Evolutionary conservation across 2,113 vertebrate genomes (phyloP).

Genomic region (Gracilinanus agilis): DNA sequence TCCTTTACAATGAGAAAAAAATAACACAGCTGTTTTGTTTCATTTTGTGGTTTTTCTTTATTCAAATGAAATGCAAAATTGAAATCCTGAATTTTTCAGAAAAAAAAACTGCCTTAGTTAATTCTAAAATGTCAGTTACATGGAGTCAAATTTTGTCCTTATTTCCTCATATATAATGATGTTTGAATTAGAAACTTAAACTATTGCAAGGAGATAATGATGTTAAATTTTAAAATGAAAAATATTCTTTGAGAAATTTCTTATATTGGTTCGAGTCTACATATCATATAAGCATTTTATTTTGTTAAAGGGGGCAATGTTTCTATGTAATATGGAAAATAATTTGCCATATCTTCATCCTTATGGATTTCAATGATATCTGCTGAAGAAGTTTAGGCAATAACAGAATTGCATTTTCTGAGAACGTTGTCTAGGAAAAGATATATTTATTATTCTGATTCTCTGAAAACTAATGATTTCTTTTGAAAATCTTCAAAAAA

Average conservation of each 20-base stretch:
- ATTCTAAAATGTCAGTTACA: conserved; percentile 41
- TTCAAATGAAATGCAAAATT: conserved; percentile 6
- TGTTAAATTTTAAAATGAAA: conserved; percentile 15
- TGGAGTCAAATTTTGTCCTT: background rate
- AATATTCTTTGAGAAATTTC: conserved; percentile 35
- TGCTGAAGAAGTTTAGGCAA: background rate
- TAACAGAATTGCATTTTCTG: background rate
- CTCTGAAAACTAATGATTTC: conserved; percentile 33
- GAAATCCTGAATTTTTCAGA: background rate
- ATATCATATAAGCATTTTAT: conserved; percentile 8
- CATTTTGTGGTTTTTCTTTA: background rate
- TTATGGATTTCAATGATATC: conserved; percentile 16
- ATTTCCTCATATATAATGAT: background rate
- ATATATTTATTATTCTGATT: background rate
- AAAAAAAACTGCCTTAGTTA: background rate
- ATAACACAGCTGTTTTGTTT: background rate
- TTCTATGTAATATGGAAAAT: conserved; percentile 2
- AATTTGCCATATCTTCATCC: conserved; percentile 2
- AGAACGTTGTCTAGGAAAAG: background rate
- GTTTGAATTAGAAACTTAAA: conserved; percentile 10
- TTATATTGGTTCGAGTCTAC: conserved; percentile 27
- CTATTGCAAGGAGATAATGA: background rate
- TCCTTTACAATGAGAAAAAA: background rate
- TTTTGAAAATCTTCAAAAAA: conserved; percentile 33
- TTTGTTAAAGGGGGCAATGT: background rate